Evolutionary conservation across 2,888 invertebrate species (phyloP).

Genomic region (Leptopilina syphax): DNA sequence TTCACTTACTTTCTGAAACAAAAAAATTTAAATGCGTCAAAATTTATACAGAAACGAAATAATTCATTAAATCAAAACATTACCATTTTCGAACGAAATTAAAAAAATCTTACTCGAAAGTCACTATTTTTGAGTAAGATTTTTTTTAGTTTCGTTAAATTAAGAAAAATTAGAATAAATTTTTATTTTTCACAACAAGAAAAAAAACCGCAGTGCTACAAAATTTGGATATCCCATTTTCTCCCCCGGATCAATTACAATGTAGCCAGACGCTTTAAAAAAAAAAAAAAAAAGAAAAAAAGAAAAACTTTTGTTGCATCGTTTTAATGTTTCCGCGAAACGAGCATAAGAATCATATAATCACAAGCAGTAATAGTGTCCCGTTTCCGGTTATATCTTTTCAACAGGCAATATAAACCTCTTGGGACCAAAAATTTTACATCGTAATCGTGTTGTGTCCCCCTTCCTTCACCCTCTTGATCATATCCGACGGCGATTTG

Average conservation of each 20-base stretch:
- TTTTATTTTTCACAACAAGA: no score
- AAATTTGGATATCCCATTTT: background rate
- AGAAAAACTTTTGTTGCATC: conserved; percentile 6
- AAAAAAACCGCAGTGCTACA: conserved; percentile 9
- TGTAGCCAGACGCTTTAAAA: background rate
- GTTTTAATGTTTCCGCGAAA: conserved; percentile 28
- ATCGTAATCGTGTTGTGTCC: conserved; percentile 44
- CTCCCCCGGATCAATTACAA: background rate
- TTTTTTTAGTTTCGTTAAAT: no score
- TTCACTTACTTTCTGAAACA: no score
- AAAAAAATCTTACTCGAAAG: no score
- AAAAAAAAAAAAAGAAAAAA: background rate
- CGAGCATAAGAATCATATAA: conserved; percentile 36
- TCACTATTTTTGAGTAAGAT: no score
- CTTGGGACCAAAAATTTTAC: conserved; percentile 36
- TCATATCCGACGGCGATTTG: conserved; percentile 36
- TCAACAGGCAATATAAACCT: conserved; percentile 35
- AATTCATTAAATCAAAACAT: no score
- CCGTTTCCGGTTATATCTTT: conserved; percentile 36
- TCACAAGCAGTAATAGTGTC: conserved; percentile 34
- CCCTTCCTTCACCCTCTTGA: conserved; percentile 43
- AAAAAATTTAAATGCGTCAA: no score
- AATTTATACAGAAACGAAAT: no score
- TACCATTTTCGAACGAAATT: no score
- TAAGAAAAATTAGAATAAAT: no score